Base-by-base conservation (phyloP, 2,113 vertebrate species). In the Lampris incognitus region DNA sequence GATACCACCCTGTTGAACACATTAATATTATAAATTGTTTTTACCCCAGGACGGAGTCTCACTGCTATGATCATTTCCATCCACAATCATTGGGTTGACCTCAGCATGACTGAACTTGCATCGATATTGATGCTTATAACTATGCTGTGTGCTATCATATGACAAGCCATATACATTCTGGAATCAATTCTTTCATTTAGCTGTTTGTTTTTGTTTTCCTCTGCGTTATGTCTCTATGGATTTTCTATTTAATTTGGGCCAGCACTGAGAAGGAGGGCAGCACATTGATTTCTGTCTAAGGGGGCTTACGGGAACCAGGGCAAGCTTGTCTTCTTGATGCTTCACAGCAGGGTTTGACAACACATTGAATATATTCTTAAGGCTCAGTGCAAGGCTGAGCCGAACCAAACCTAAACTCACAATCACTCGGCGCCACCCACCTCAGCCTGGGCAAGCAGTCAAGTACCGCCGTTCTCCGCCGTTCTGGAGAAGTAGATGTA, bases 171-270 rank as follows among this genome's bases (percentile, higher is more conserved):
- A 78, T 87, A 81, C 84, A 81, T 85, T 73, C 83, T n/a, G 10
- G 4, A 86, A 90, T 91, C 87, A 87, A 88, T 91, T 69, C 51
- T 54, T 84, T 87, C 78, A 88, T 88, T 89, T 86, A 69, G 60
- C 78, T 91, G 87, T 89, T 91, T 74, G 70, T 61, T 91, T 24
- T 91, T 90, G 88, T 88, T 93, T 87, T 85, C 77, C 81, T 83
- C 87, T 91, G 84, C 86, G 90, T 88, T 89, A 91, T 84, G 87
- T 88, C 82, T 80, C 75, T 84, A 91, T 92, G 69, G 90, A 93
- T 92, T 92, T 92, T 92, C 84, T 72, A 88, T 92, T 90, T 91
- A 91, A 92, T 93, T 91, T 91, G 82, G 88, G 85, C 92, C 88
- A 89, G 86, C 79, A 81, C 90, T 88, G 87, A 84, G 89, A 85